Evolutionary conservation across 2,797 vertebrate genomes (phyloP).

Genomic region (Hypotaenidia philippensis): DNA sequence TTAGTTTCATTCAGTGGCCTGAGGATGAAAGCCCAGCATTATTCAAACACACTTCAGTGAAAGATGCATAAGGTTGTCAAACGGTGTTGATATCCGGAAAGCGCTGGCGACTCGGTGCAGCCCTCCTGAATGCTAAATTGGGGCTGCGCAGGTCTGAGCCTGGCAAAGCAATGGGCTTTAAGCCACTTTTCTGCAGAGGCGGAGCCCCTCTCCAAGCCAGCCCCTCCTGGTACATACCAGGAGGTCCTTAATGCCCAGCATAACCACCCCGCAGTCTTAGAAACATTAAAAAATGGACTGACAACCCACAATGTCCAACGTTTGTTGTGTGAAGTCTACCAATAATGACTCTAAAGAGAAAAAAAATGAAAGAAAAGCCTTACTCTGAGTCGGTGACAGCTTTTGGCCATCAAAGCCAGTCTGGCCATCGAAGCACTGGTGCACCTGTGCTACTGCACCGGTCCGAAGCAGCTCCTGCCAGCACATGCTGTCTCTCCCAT

Average conservation of each 20-base stretch:
- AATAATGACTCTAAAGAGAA: slow-evolving; percentile 12
- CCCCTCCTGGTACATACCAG: neutral
- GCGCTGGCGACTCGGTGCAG: neutral
- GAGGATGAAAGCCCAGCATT: slow-evolving; percentile 28
- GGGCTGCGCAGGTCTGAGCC: neutral
- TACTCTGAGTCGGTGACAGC: neutral
- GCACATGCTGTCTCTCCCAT: neutral
- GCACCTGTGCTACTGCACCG: rapidly evolving
- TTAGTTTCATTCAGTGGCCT: slow-evolving; percentile 34
- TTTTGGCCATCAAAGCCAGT: neutral
- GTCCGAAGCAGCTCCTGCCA: neutral
- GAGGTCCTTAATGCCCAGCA: slow-evolving; percentile 14
- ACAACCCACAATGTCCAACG: neutral
- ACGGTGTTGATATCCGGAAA: neutral
- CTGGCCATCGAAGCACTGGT: neutral
- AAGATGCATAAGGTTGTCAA: slow-evolving; percentile 50
- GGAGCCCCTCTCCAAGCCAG: neutral
- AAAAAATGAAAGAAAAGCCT: neutral
- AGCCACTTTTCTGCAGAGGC: neutral
- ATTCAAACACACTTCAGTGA: slow-evolving; percentile 40
- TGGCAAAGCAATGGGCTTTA: neutral
- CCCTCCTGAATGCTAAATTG: neutral
- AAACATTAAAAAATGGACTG: slow-evolving; percentile 46
- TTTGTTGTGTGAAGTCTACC: slow-evolving; percentile 34
- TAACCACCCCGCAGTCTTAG: neutral